A percentile compares a stretch with the other conserved stretches of the same genome.
These are phyloP conservation scores for Dolichallabes microphthalmus DNA, from an alignment of 2,113 vertebrate species.

Conservation along the genomic window DNA sequence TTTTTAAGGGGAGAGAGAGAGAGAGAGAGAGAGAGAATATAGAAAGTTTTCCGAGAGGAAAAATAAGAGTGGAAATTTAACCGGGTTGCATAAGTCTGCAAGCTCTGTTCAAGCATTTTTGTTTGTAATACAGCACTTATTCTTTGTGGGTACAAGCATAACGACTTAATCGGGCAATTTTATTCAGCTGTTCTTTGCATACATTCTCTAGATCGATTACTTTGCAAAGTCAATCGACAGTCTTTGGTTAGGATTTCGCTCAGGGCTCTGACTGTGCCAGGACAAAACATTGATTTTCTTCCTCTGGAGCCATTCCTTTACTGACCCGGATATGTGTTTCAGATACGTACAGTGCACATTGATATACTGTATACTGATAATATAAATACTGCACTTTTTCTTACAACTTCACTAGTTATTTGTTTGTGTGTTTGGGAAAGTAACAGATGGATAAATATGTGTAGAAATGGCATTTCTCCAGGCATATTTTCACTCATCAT, in stretches of 20 bases:
- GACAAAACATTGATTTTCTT: too few relatives aligned
- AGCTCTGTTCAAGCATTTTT: not conserved
- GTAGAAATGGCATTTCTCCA: not conserved
- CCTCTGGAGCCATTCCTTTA: not conserved
- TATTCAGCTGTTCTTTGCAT: not conserved
- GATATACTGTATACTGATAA: not conserved
- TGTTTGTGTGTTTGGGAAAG: not conserved
- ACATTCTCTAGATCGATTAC: not conserved
- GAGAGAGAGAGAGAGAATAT: not conserved
- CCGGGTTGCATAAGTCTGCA: not conserved
- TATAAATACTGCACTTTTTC: not conserved
- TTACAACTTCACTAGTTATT: not conserved
- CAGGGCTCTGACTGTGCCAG: not conserved
- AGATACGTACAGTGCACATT: not conserved
- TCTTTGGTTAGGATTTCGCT: not conserved
- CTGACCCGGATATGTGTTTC: not conserved
- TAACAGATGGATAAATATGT: not conserved
- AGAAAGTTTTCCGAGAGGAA: not conserved
- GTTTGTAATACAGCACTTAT: not conserved
- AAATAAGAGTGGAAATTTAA: not conserved
- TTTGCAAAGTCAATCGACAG: not conserved
- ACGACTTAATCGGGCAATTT: not conserved
- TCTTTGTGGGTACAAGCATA: not conserved
- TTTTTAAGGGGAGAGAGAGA: not conserved
- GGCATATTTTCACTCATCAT: not conserved